Evolutionary conservation across 2,888 invertebrate genomes (phyloP).

Genomic region (Megalurothrips usitatus): DNA sequence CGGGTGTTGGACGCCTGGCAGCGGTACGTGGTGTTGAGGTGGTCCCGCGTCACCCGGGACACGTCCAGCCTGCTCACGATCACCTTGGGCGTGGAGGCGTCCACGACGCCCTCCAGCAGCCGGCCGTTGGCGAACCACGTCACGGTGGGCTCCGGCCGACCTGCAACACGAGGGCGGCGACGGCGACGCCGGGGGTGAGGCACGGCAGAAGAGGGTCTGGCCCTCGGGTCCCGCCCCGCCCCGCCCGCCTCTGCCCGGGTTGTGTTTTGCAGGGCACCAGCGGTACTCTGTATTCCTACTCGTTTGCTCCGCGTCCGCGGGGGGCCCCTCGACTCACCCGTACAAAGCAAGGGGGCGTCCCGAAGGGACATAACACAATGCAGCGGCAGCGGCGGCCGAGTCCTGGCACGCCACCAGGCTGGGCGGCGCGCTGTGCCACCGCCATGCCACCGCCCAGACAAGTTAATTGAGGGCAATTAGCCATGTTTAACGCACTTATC

Average conservation of each 20-base stretch:
- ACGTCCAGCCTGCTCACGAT: constrained; percentile 76
- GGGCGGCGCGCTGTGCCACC: no score
- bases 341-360: no score
- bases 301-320: no score
- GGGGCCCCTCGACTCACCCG: no score
- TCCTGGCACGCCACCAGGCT: not conserved
- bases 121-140: constrained; percentile 73
- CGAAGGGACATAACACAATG: no score
- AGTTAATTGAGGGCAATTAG: no score
- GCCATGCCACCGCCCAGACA: no score
- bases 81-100: constrained; percentile 65
- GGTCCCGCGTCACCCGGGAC: constrained; percentile 65
- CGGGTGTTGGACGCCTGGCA: constrained; percentile 85
- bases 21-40: constrained; percentile 79
- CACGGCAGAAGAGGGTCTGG: no score
- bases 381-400: not conserved
- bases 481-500: no score
- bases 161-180: constrained; percentile 47
- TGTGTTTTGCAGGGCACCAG: not conserved
- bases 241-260: not conserved
- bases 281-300: no score
- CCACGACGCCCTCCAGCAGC: constrained; percentile 65
- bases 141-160: constrained; percentile 75
- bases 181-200: not conserved
- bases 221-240: not conserved